Evolutionary conservation across 2,888 invertebrate species (phyloP).

Genomic region (Ormyrus nitidulus): DNA sequence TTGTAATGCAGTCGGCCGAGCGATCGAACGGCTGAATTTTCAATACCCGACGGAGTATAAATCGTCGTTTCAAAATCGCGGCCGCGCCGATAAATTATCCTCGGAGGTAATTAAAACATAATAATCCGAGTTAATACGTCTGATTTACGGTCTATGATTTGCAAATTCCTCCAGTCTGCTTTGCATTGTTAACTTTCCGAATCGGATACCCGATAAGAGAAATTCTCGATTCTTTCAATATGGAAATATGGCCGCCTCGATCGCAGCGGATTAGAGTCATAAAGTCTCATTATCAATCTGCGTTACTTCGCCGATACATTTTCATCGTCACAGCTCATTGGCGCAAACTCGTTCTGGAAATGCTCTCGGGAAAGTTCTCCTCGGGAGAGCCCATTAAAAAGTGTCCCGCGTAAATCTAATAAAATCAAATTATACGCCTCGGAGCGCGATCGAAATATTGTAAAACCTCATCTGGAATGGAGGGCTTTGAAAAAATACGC

Average conservation of each 20-base stretch:
- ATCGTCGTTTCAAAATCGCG: too few species aligned
- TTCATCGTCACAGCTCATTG: slow-evolving; percentile 47
- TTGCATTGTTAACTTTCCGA: neutral
- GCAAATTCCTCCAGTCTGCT: neutral
- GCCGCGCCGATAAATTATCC: too few species aligned
- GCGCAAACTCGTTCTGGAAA: slow-evolving; percentile 47
- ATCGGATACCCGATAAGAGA: neutral
- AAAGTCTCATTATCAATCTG: slow-evolving; percentile 51
- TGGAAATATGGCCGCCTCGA: slow-evolving; percentile 13
- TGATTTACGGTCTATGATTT: too few species aligned
- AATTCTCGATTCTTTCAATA: slow-evolving; percentile 1
- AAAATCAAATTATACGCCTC: slow-evolving; percentile 48
- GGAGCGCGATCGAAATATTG: slow-evolving; percentile 10
- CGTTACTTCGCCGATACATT: slow-evolving; percentile 15
- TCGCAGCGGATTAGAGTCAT: slow-evolving; percentile 40
- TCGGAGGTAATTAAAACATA: too few species aligned
- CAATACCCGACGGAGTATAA: too few species aligned
- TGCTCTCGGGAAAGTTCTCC: slow-evolving; percentile 11
- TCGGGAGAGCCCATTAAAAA: slow-evolving; percentile 18
- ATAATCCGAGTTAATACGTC: too few species aligned
- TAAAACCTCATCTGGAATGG: neutral
- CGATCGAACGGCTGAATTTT: too few species aligned
- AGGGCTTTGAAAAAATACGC: neutral
- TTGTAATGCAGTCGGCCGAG: too few species aligned
- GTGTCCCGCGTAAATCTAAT: slow-evolving; percentile 42